A percentile compares a stretch with the other conserved stretches of the same genome.
Evolutionary conservation across 2,113 vertebrate species (phyloP).

Genomic region (Myanophis thanlyinensis): DNA sequence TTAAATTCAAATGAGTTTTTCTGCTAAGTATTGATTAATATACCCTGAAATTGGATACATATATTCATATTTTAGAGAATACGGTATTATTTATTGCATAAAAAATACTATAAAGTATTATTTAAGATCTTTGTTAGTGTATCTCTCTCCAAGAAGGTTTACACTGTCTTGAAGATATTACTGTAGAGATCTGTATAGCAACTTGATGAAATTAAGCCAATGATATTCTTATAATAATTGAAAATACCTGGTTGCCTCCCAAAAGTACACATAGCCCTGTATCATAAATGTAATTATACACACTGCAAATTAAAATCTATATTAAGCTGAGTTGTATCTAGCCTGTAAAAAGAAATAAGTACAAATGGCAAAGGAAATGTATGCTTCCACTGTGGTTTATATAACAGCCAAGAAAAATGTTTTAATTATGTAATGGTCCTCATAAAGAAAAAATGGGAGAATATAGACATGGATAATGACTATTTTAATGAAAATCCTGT

Average conservation of each 20-base stretch:
- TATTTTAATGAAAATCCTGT: neutral
- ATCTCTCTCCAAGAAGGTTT: neutral
- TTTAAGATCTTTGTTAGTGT: slow-evolving; percentile 12
- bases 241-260: neutral
- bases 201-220: slow-evolving; percentile 1
- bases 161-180: neutral
- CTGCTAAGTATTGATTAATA: neutral
- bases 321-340: neutral
- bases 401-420: neutral
- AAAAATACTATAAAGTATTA: neutral
- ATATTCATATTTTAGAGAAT: neutral
- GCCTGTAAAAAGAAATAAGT: neutral
- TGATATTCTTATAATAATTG: neutral
- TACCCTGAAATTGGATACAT: neutral
- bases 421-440: neutral
- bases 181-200: slow-evolving; percentile 17
- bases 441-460: neutral
- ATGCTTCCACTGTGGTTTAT: neutral
- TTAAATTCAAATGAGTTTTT: neutral
- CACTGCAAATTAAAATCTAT: neutral
- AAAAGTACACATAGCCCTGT: neutral
- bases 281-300: neutral
- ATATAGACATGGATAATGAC: neutral
- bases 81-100: neutral
- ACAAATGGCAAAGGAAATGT: neutral